Evolutionary conservation across 2,113 vertebrate genomes (phyloP), one percentile per base, ranked within the genome.

Genomic region (Oxygymnocypris stewartii): DNA sequence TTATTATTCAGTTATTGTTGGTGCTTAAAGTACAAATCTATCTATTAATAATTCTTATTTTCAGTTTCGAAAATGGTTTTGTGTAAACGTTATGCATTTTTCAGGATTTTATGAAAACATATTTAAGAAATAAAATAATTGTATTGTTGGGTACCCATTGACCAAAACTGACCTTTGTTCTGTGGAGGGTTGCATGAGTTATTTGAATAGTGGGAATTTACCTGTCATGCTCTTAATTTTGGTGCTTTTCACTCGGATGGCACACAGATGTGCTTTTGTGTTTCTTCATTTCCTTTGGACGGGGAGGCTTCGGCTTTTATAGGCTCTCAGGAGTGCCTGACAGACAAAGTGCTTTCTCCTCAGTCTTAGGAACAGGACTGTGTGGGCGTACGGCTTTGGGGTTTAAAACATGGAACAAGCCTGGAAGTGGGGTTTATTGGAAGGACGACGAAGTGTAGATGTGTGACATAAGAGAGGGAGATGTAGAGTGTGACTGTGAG

Each of bases 281-380:
- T 79, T 79, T 85, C 28, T 31, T 54, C 8, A 59, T 73, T 59
- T 74, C 8, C 14, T 74, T 42, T 2, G 23, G 35, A 84, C 31
- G 14, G 6, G 20, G 28, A 57, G 65, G 28, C 81, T 23, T 44
- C 3, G 37, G 61, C 61, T 82, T 82, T 83, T 54, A 73, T 28
- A 73, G 42, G 28, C 65, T 71, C 65, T 83, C 11, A 37, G 81
- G 47, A 74, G 69, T 84, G 67, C 49, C 69, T 73, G 82, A 57
- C 47, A 73, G 69, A 84, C 69, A 84, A 84, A 84, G 69, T 84
- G 51, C 67, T 74, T 82, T 67, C 42, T 31, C 42, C 6, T 71
- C 47, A 84, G 23, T 67, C 67, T 57, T 47, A 84, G 13, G 31
- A 84, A 54, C 65, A 54, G 82, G 10, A 57, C 69, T 25, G 35